A percentile compares a stretch with the other conserved stretches of the same genome.
Evolutionary conservation across 2,888 invertebrate species (phyloP).

Genomic region (Aporophyla nigra): DNA sequence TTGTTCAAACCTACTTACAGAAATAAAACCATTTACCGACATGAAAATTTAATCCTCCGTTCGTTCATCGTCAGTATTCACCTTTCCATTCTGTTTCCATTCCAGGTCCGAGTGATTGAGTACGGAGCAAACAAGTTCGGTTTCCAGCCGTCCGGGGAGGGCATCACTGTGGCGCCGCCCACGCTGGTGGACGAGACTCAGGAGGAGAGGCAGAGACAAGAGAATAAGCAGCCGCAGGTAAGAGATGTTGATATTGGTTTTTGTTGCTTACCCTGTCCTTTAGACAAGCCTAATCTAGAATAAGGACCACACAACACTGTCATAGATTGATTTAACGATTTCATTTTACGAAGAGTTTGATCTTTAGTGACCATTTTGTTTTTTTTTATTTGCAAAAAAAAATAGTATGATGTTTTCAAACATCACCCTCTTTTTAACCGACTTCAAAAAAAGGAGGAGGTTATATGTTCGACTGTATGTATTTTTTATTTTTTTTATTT

Average conservation of each 20-base stretch:
- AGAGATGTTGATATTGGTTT: no score
- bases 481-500: no score
- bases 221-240: constrained; percentile 51
- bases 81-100: no score
- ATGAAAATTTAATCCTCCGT: no score
- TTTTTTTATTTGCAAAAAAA: neutral
- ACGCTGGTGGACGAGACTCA: constrained; percentile 91
- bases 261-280: neutral
- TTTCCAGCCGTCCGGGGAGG: constrained; percentile 96
- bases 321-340: neutral
- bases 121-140: constrained; percentile 97
- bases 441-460: no score
- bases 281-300: neutral
- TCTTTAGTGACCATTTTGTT: no score
- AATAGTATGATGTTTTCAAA: no score
- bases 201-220: constrained; percentile 65
- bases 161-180: constrained; percentile 94
- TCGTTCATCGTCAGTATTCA: no score
- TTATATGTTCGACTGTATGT: no score
- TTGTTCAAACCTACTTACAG: no score
- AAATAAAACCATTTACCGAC: no score
- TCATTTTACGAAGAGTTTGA: neutral
- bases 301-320: neutral
- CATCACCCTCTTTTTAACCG: no score
- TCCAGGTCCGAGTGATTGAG: constrained; percentile 93